phyloP scores from a whole-genome alignment of 2,113 vertebrate genomes.

The Eretmochelys imbricata region DNA sequence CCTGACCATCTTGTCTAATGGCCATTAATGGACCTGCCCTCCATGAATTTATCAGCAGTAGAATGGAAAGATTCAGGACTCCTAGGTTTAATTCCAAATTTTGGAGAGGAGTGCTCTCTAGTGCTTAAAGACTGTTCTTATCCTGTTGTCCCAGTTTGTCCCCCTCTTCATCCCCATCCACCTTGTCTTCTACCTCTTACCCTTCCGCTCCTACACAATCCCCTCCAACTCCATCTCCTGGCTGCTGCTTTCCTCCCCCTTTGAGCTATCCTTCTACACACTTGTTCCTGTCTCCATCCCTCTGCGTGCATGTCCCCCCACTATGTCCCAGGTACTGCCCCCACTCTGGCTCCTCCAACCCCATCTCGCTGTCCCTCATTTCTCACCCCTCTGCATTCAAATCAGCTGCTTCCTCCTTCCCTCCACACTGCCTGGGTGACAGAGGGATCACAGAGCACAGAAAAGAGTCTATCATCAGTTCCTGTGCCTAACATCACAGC shows the following conservation, averaged over 20 bases:
- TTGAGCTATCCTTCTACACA: neutral
- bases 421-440: neutral
- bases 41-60: neutral
- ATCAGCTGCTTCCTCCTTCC: neutral
- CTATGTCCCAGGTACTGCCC: neutral
- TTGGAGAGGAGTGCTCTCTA: neutral
- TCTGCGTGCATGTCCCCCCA: neutral
- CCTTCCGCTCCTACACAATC: neutral
- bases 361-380: neutral
- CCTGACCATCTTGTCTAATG: neutral
- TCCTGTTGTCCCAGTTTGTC: neutral
- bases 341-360: neutral
- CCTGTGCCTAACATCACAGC: neutral
- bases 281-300: neutral
- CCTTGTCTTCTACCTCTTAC: neutral
- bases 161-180: neutral
- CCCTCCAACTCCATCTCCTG: neutral
- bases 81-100: neutral
- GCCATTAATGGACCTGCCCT: neutral
- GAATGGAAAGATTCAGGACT: neutral
- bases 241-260: neutral
- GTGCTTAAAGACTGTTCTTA: neutral
- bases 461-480: neutral
- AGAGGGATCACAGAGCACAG: neutral
- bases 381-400: neutral